phyloP scores from a whole-genome alignment of 2,888 invertebrate species.

The Himalopsyche tibetana region DNA sequence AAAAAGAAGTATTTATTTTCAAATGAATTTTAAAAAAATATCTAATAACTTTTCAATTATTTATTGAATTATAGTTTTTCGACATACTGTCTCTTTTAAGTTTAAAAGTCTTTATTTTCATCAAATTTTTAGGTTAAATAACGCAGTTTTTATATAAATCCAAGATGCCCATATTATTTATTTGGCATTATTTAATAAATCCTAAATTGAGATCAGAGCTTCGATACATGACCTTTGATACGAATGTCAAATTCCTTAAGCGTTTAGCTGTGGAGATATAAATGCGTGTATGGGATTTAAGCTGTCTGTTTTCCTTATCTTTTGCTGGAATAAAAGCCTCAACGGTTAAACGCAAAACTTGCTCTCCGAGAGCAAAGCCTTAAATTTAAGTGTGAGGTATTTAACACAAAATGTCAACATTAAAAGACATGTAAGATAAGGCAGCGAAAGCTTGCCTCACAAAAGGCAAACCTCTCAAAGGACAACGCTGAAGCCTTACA shows the following conservation, averaged over 20 bases:
- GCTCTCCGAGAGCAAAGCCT: slow-evolving; percentile 6
- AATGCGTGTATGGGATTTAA: not conserved
- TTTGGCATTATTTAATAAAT: too few relatives aligned
- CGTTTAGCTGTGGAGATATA: not conserved
- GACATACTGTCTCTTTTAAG: too few relatives aligned
- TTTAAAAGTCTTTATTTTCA: too few relatives aligned
- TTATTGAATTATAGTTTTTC: too few relatives aligned
- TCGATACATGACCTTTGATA: too few relatives aligned
- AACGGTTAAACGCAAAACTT: slow-evolving; percentile 11
- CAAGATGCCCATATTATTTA: too few relatives aligned
- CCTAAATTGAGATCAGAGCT: too few relatives aligned
- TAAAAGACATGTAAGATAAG: slow-evolving; percentile 26
- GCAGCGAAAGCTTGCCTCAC: slow-evolving; percentile 1
- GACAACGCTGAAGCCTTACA: slow-evolving; percentile 14
- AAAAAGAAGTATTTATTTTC: too few relatives aligned
- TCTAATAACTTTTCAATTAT: too few relatives aligned
- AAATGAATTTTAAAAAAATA: too few relatives aligned
- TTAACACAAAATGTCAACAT: slow-evolving; percentile 34
- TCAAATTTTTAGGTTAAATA: too few relatives aligned
- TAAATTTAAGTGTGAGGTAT: slow-evolving; percentile 34
- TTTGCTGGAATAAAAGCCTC: slow-evolving; percentile 13
- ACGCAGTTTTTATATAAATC: too few relatives aligned
- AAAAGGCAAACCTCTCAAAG: slow-evolving; percentile 11
- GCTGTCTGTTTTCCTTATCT: slow-evolving; percentile 12
- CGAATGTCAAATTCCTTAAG: not conserved